Conservation (phyloP, 2,888 invertebrate species). For the Thymelicus acteon region DNA sequence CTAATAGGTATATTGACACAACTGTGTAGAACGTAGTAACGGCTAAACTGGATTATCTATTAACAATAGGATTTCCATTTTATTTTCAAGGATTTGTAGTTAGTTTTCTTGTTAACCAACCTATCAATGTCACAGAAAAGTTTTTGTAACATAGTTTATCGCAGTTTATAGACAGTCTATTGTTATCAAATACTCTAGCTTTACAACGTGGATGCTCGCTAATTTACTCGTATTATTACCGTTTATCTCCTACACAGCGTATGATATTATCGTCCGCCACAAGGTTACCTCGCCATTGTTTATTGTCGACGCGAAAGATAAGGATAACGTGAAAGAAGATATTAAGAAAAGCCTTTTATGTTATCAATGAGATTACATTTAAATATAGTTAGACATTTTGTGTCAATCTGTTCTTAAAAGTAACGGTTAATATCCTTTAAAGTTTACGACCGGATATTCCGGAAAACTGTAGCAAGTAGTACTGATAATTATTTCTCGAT, state of each 20-base stretch:
- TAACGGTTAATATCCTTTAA: background rate
- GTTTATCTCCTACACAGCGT: constrained; percentile 39
- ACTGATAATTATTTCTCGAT: no score
- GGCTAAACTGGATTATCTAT: no score
- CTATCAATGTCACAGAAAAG: background rate
- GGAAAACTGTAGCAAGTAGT: no score
- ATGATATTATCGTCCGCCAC: constrained; percentile 47
- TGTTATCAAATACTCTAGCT: constrained; percentile 36
- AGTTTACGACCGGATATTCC: constrained; percentile 15
- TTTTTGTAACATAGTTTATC: background rate
- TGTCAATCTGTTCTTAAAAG: constrained; percentile 11
- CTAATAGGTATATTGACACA: no score
- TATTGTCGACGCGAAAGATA: constrained; percentile 67
- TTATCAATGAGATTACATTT: constrained; percentile 26
- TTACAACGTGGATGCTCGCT: constrained; percentile 35
- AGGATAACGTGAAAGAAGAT: constrained; percentile 52
- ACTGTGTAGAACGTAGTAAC: no score
- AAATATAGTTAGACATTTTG: constrained; percentile 14
- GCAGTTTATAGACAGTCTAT: constrained; percentile 12
- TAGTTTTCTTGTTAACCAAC: background rate
- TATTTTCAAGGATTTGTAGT: no score
- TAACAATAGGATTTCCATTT: no score
- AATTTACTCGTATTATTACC: constrained; percentile 47
- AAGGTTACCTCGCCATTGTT: constrained; percentile 74
- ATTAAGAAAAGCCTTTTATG: constrained; percentile 21